These are phyloP conservation scores for Leptobrachium ailaonicum DNA, from an alignment of 2,113 vertebrate genomes.

Conservation along the genomic window DNA sequence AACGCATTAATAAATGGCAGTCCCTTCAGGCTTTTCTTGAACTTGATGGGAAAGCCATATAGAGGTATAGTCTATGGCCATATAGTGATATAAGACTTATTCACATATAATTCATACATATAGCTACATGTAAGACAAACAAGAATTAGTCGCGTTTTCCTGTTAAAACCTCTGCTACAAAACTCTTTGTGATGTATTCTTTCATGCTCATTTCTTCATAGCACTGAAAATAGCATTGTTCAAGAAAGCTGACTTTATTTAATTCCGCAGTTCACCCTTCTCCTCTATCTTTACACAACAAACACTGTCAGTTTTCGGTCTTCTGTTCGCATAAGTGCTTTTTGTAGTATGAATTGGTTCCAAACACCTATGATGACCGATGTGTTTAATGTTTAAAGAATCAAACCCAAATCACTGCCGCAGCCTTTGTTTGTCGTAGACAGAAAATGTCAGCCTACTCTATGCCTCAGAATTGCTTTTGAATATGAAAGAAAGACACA, in stretches of 20 bases:
- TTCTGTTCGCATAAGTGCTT: constrained; percentile 14
- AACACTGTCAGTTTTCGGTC: constrained; percentile 17
- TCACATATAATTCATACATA: too few relatives aligned
- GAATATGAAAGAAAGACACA: constrained; percentile 51
- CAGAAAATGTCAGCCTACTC: constrained; percentile 46
- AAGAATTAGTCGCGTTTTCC: too few relatives aligned
- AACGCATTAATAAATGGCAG: too few relatives aligned
- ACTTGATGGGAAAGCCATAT: too few relatives aligned
- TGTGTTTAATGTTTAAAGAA: constrained; percentile 42
- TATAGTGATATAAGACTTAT: too few relatives aligned
- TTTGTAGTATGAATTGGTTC: constrained; percentile 38
- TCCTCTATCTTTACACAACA: background rate
- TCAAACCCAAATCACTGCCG: constrained; percentile 41
- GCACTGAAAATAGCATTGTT: background rate
- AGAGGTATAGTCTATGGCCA: too few relatives aligned
- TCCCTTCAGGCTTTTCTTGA: too few relatives aligned
- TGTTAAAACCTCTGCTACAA: too few relatives aligned
- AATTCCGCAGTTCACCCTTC: background rate
- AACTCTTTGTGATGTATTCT: background rate
- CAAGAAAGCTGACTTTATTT: background rate
- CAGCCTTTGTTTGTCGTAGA: constrained; percentile 28
- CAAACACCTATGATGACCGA: constrained; percentile 43
- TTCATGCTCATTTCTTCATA: background rate
- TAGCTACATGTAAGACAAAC: too few relatives aligned
- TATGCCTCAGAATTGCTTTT: constrained; percentile 34